A percentile compares a stretch with the other conserved stretches of the same genome.
These are phyloP conservation scores for Phoxinus phoxinus DNA, from an alignment of 2,113 vertebrate species.

Conservation along the genomic window DNA sequence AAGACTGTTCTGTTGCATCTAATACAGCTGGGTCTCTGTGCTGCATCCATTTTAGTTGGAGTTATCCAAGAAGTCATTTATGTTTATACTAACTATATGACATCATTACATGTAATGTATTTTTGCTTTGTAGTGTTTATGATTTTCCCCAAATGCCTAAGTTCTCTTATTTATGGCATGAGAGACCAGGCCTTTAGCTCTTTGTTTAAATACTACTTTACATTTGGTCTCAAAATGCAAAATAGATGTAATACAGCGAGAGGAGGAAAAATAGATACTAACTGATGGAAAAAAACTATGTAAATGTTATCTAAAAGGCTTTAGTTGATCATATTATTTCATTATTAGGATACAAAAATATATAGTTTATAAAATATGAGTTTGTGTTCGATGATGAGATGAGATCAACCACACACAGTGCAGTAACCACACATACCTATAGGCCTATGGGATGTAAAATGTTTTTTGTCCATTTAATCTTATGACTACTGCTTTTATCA, in stretches of 20 bases:
- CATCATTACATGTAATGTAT: constrained; percentile 37
- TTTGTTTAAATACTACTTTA: constrained; percentile 35
- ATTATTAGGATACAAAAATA: neutral
- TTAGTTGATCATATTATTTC: neutral
- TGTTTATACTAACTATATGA: neutral
- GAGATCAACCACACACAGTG: neutral
- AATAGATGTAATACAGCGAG: constrained; percentile 7
- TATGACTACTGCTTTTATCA: neutral
- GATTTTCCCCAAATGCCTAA: constrained; percentile 60
- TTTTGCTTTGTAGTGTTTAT: constrained; percentile 55
- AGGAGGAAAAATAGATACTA: neutral
- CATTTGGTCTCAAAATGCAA: constrained; percentile 24
- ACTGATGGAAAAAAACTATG: neutral
- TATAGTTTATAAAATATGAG: neutral
- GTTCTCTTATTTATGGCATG: constrained; percentile 61
- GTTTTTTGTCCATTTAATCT: neutral
- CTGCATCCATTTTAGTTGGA: neutral
- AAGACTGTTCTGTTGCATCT: constrained; percentile 48
- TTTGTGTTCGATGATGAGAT: neutral
- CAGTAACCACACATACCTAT: neutral
- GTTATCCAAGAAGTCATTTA: neutral
- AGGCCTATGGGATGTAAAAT: neutral
- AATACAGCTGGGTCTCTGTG: constrained; percentile 24
- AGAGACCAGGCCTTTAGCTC: constrained; percentile 59
- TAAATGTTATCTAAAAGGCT: neutral